These are phyloP conservation scores for Conus betulinus DNA, from an alignment of 1,140 invertebrate species.

Conservation along the genomic window DNA sequence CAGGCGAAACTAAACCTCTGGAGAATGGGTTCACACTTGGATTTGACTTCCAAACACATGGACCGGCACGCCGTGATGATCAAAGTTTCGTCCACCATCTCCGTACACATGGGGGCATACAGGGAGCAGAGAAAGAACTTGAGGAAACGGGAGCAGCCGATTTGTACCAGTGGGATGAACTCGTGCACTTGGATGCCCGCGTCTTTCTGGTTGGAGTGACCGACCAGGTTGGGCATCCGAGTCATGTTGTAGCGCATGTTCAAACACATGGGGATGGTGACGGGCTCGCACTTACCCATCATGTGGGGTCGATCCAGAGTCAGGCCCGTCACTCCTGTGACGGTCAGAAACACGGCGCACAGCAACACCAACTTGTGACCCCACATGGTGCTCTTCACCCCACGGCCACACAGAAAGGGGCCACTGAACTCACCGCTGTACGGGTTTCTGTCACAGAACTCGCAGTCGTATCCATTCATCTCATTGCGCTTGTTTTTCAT, in stretches of 20 bases:
- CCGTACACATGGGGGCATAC: slow-evolving; percentile 93
- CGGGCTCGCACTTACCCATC: slow-evolving; percentile 86
- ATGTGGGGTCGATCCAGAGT: not conserved
- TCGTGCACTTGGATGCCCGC: slow-evolving; percentile 72
- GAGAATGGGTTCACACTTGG: slow-evolving; percentile 74
- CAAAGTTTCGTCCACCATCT: slow-evolving; percentile 72
- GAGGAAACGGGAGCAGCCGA: slow-evolving; percentile 88
- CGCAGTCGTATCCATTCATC: not conserved
- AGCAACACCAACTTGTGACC: not conserved
- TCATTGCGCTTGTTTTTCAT: not conserved
- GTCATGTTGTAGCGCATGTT: slow-evolving; percentile 98
- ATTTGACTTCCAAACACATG: slow-evolving; percentile 74
- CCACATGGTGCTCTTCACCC: not conserved
- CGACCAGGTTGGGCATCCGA: slow-evolving; percentile 83
- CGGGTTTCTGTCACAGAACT: not conserved
- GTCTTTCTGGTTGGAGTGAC: slow-evolving; percentile 70
- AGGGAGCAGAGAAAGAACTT: slow-evolving; percentile 95
- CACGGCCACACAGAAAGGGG: not conserved
- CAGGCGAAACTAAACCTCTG: slow-evolving; percentile 73
- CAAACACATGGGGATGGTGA: slow-evolving; percentile 96
- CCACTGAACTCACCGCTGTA: not conserved
- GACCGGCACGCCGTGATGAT: slow-evolving; percentile 75
- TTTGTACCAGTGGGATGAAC: slow-evolving; percentile 75
- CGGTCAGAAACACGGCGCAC: not conserved
- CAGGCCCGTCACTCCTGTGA: not conserved